These are phyloP conservation scores for Morelia viridis DNA, from an alignment of 2,797 vertebrate species.

Conservation along the genomic window DNA sequence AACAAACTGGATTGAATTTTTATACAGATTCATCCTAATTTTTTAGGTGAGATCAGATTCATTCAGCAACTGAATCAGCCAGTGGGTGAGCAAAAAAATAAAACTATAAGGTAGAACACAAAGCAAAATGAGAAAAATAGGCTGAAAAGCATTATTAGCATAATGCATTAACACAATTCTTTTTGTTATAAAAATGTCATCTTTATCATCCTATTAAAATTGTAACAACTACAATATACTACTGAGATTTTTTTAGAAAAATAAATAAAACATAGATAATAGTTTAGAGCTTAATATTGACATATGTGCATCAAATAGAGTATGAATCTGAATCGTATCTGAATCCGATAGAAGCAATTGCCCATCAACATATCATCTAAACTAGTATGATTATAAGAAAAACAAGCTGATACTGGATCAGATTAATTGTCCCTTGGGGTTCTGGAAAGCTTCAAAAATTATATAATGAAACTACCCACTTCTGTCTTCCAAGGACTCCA, in stretches of 20 bases:
- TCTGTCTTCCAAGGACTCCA: background rate
- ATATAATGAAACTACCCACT: background rate
- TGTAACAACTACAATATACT: background rate
- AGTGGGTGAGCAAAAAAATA: background rate
- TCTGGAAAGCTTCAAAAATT: background rate
- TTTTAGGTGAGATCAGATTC: background rate
- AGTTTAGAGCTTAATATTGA: background rate
- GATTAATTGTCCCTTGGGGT: background rate
- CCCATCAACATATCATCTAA: background rate
- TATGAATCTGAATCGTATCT: background rate
- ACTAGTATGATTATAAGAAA: background rate
- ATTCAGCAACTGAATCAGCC: background rate
- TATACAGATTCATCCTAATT: background rate
- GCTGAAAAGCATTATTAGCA: background rate
- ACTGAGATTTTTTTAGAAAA: background rate
- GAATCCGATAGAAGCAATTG: background rate
- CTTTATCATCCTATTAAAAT: background rate
- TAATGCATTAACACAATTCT: background rate
- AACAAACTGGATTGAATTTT: background rate
- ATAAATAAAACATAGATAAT: background rate
- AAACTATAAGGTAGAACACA: background rate
- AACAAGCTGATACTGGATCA: background rate
- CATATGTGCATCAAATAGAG: background rate
- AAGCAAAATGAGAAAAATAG: background rate
- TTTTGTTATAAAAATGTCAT: background rate